Percentiles rank a stretch among this genome's conserved stretches.
Conservation (phyloP, 2,113 vertebrate species). For the Anoura caudifer region DNA sequence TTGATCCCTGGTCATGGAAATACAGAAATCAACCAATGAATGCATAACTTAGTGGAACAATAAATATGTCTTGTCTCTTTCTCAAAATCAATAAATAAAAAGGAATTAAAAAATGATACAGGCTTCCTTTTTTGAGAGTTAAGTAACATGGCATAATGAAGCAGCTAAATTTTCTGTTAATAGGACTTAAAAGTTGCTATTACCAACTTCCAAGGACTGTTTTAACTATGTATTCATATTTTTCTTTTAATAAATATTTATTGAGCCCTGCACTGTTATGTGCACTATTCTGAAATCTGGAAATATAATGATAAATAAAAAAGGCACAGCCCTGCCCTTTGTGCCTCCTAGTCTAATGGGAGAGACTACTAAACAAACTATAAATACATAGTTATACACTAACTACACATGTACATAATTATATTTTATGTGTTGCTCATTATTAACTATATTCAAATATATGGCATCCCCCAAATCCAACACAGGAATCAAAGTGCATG, state of each 20-base stretch:
- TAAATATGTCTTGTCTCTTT: no score
- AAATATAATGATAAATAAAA: not conserved
- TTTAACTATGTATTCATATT: not conserved
- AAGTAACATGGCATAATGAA: not conserved
- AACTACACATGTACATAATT: not conserved
- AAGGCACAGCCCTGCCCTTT: not conserved
- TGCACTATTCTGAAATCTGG: not conserved
- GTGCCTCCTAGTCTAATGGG: not conserved
- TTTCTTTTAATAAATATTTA: not conserved
- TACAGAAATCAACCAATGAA: no score
- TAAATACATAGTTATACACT: not conserved
- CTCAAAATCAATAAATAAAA: no score
- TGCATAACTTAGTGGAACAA: no score
- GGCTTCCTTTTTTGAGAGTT: not conserved
- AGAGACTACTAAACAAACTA: not conserved
- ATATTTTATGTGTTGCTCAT: not conserved
- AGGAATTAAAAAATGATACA: not conserved
- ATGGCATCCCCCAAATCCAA: not conserved
- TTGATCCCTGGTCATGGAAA: no score
- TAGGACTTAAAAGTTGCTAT: not conserved
- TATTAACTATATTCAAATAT: not conserved
- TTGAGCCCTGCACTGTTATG: not conserved
- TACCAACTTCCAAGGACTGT: not conserved
- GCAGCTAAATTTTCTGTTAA: not conserved
- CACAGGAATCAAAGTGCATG: not conserved